phyloP scores from a whole-genome alignment of 2,113 vertebrate species.

The Sinocyclocheilus anshuiensis region DNA sequence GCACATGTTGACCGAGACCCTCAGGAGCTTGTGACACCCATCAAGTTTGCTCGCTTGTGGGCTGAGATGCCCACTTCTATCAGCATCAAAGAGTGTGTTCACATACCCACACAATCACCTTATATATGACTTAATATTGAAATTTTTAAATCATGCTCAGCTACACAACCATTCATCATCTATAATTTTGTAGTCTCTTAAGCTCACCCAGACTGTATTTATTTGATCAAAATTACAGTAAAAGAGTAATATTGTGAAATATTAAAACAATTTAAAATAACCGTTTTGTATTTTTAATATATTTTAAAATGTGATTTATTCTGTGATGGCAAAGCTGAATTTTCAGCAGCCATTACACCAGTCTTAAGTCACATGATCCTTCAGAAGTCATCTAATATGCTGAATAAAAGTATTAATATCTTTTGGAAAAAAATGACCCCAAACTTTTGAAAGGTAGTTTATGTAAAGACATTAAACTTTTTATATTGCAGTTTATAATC shows the following conservation, averaged over 20 bases:
- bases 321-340: background rate
- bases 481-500: background rate
- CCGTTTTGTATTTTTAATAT: background rate
- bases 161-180: too few relatives aligned
- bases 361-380: background rate
- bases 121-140: background rate
- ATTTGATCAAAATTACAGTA: background rate
- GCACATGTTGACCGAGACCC: conserved; percentile 96
- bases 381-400: background rate
- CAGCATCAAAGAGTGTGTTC: conserved; percentile 93
- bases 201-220: background rate
- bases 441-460: background rate
- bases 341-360: background rate
- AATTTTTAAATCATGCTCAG: too few relatives aligned
- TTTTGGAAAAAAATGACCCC: background rate
- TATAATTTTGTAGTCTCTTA: background rate
- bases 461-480: background rate
- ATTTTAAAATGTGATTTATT: conserved; percentile 1
- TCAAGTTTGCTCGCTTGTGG: conserved; percentile 97
- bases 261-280: background rate
- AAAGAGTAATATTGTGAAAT: background rate
- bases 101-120: background rate
- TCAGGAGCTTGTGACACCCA: conserved; percentile 93
- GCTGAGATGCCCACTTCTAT: conserved; percentile 93
- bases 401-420: background rate